phyloP scores from a whole-genome alignment of 2,113 vertebrate species.

The Hemichromis elongatus region DNA sequence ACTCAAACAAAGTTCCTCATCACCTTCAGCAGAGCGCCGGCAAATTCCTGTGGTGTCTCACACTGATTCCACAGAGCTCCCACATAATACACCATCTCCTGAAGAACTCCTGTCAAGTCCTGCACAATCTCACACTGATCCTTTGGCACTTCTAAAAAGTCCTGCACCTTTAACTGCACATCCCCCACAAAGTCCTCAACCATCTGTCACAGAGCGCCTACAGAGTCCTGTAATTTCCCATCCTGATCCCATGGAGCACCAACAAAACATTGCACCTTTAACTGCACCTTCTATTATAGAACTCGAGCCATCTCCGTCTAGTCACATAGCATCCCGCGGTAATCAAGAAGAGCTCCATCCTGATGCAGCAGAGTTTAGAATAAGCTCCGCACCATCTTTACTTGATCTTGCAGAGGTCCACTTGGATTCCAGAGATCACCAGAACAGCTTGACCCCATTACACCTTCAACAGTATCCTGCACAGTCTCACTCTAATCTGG shows the following conservation, averaged over 20 bases:
- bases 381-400: background rate
- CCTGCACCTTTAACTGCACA: background rate
- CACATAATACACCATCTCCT: background rate
- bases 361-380: background rate
- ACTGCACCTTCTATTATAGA: background rate
- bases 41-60: background rate
- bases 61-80: background rate
- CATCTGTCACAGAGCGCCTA: background rate
- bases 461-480: background rate
- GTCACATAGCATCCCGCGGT: background rate
- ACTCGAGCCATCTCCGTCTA: background rate
- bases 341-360: background rate
- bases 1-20: background rate
- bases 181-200: background rate
- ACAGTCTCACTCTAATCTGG: background rate
- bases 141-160: background rate
- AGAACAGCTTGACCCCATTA: background rate
- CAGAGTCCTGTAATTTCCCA: background rate
- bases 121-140: background rate
- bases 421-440: background rate
- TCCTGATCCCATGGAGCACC: background rate
- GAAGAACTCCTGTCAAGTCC: background rate
- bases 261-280: background rate
- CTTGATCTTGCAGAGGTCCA: background rate
- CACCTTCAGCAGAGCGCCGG: background rate